Percentiles rank a stretch among this genome's conserved stretches.
Evolutionary conservation across 2,113 vertebrate genomes (phyloP).

Genomic region (Burhinus oedicnemus): DNA sequence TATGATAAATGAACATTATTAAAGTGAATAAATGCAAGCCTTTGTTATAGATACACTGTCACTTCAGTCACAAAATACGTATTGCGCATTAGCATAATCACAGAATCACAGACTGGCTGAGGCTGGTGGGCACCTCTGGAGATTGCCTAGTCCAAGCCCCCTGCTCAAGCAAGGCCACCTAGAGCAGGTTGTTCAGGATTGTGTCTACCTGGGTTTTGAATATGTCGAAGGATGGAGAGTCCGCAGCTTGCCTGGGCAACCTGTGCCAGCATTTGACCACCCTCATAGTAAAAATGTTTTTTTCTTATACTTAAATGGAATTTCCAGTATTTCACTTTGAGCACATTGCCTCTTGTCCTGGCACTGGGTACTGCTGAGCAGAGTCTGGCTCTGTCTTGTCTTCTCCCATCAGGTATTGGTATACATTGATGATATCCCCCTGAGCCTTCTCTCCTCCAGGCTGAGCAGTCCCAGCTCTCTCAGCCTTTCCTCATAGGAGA

Average conservation of each 20-base stretch:
- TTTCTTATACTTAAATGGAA: background rate
- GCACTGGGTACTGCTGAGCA: background rate
- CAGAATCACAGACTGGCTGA: background rate
- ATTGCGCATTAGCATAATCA: background rate
- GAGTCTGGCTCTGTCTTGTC: background rate
- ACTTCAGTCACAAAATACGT: background rate
- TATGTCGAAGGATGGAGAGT: background rate
- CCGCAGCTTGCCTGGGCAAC: background rate
- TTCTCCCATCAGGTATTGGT: background rate
- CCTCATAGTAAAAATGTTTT: fast-evolving
- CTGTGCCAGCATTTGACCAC: background rate
- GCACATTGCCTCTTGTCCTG: background rate
- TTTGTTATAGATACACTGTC: background rate
- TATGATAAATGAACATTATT: background rate
- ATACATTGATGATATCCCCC: background rate
- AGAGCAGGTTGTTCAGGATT: background rate
- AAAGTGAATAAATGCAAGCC: background rate
- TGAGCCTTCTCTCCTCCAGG: background rate
- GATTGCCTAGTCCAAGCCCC: background rate
- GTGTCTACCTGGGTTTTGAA: background rate
- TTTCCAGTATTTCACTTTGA: background rate
- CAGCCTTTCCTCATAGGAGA: background rate
- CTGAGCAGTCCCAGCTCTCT: background rate
- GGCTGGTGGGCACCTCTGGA: background rate
- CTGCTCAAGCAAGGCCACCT: background rate